Percentiles rank a stretch among this genome's conserved stretches.
Evolutionary conservation across 2,797 vertebrate genomes (phyloP).

Genomic region (Gobio occitaniae): DNA sequence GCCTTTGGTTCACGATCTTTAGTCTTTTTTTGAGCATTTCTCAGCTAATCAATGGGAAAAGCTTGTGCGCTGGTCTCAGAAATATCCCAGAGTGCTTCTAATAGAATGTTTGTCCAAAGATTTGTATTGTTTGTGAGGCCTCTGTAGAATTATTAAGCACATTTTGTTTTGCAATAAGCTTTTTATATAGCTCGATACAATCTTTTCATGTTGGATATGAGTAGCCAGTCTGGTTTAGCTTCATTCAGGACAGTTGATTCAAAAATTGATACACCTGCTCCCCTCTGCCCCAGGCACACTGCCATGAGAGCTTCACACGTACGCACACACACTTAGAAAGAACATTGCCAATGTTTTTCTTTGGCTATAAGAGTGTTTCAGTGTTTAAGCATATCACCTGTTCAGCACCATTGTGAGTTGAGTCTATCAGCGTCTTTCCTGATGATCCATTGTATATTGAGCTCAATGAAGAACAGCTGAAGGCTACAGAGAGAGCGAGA

Average conservation of each 20-base stretch:
- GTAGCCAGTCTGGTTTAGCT: slow-evolving; percentile 8
- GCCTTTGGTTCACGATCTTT: background rate
- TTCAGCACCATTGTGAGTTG: slow-evolving; percentile 14
- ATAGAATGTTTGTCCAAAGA: background rate
- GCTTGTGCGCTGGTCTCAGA: too few species aligned
- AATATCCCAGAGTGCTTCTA: background rate
- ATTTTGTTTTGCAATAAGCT: background rate
- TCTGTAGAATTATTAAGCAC: background rate
- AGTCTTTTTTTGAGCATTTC: background rate
- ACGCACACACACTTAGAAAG: background rate
- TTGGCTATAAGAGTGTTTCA: slow-evolving; percentile 20
- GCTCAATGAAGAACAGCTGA: slow-evolving; percentile 11
- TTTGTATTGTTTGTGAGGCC: background rate
- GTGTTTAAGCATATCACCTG: slow-evolving; percentile 2
- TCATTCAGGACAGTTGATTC: background rate
- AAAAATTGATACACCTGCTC: slow-evolving; percentile 10
- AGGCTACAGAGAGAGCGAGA: background rate
- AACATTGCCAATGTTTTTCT: background rate
- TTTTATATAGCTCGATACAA: background rate
- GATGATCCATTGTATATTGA: background rate
- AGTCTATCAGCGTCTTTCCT: slow-evolving; percentile 16
- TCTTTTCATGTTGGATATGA: background rate
- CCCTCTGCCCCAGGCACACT: slow-evolving; percentile 7
- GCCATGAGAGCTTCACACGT: background rate
- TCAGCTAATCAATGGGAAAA: slow-evolving; percentile 17